phyloP scores from a whole-genome alignment of 2,113 vertebrate genomes.

The Plecturocebus donacophilus region DNA sequence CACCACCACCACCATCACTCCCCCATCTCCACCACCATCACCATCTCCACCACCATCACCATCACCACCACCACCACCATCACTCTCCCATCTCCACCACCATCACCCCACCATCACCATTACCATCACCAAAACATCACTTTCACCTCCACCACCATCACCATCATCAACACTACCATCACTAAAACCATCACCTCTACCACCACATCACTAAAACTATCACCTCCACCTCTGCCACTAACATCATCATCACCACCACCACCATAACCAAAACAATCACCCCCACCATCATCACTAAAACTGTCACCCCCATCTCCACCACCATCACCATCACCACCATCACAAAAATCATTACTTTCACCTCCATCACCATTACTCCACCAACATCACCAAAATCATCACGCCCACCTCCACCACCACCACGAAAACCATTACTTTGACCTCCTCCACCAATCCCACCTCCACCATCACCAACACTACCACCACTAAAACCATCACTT shows the following conservation, averaged over 20 bases:
- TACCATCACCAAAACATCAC: not conserved
- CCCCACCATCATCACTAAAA: not conserved
- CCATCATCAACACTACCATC: not conserved
- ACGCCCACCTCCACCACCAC: too few species aligned
- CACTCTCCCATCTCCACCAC: accelerated
- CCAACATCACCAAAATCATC: too few species aligned
- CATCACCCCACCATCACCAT: not conserved
- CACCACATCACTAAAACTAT: not conserved
- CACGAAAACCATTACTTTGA: accelerated
- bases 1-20: too few species aligned
- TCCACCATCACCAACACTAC: not conserved
- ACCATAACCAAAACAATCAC: not conserved
- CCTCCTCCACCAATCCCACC: not conserved
- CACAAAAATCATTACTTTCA: not conserved
- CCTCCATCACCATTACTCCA: too few species aligned
- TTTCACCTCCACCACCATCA: not conserved
- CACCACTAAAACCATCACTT: too few species aligned
- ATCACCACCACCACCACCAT: not conserved
- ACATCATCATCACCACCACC: not conserved
- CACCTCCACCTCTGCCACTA: too few species aligned
- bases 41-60: too few species aligned
- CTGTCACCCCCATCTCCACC: too few species aligned
- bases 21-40: not conserved
- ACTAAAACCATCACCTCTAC: not conserved
- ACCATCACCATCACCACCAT: not conserved